Percentiles rank a stretch among this genome's conserved stretches.
These are phyloP conservation scores for Amphilophus citrinellus DNA, from an alignment of 2,113 vertebrate genomes.

Conservation along the genomic window DNA sequence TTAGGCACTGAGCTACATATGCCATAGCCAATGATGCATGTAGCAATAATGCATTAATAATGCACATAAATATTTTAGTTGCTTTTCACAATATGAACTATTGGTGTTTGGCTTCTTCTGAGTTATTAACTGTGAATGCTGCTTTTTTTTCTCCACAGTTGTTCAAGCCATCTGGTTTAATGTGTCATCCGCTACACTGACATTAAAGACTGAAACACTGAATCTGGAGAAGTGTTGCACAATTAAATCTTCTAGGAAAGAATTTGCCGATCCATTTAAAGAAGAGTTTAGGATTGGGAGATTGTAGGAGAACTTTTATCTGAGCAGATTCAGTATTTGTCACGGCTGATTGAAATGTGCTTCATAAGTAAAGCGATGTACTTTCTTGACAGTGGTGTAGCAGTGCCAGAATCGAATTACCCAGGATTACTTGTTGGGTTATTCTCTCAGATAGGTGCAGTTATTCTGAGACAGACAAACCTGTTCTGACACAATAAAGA, in stretches of 20 bases:
- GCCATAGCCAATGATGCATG: conserved; percentile 45
- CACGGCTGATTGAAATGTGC: background rate
- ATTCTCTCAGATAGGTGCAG: too few relatives aligned
- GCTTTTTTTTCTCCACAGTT: background rate
- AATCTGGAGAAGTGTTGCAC: background rate
- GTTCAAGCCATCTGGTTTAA: conserved; percentile 13
- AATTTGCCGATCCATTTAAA: background rate
- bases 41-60: conserved; percentile 54
- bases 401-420: too few relatives aligned
- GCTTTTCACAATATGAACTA: conserved; percentile 43
- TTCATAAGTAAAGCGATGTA: background rate
- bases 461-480: background rate
- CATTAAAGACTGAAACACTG: background rate
- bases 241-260: background rate
- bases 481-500: background rate
- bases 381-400: too few relatives aligned
- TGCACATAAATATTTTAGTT: conserved; percentile 56
- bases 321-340: background rate
- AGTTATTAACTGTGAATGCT: conserved; percentile 11
- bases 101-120: conserved; percentile 13
- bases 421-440: too few relatives aligned
- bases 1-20: conserved; percentile 44
- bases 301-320: background rate
- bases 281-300: background rate
- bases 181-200: background rate